Conservation (phyloP, 2,113 vertebrate species). For the Chaenocephalus aceratus region DNA sequence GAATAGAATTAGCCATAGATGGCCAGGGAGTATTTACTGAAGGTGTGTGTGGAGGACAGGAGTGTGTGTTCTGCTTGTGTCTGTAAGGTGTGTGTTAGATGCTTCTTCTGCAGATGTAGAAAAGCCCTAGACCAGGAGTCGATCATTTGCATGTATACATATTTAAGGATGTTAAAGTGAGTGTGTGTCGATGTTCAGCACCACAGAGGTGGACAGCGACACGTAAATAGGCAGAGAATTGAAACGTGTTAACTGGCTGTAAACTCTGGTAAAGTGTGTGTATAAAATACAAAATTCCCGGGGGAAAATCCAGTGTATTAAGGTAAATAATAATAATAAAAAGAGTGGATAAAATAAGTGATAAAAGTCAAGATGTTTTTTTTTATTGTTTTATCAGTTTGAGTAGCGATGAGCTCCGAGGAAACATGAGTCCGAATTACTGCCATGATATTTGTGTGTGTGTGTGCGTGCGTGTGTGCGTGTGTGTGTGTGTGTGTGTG, state of each 20-base stretch:
- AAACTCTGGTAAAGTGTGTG: conserved; percentile 3
- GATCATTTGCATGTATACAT: too few relatives aligned
- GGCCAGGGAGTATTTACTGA: background rate
- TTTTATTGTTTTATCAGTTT: background rate
- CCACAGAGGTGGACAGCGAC: conserved; percentile 38
- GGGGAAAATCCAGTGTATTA: background rate
- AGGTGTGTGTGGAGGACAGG: conserved; percentile 3
- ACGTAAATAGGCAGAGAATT: background rate
- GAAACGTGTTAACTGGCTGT: background rate
- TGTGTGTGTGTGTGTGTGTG: conserved; percentile 30
- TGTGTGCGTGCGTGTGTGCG: conserved; percentile 24
- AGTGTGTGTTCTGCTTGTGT: background rate
- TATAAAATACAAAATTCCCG: background rate
- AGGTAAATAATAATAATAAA: background rate
- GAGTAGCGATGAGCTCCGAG: too few relatives aligned
- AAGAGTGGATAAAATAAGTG: background rate
- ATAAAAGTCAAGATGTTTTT: background rate
- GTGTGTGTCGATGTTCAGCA: conserved; percentile 20
- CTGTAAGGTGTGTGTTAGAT: background rate
- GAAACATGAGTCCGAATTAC: too few relatives aligned
- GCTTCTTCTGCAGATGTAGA: background rate
- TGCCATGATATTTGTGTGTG: background rate
- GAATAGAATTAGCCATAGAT: background rate
- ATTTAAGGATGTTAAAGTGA: too few relatives aligned
- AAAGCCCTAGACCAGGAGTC: background rate